phyloP scores from a whole-genome alignment of 2,888 invertebrate genomes.

The Netelia melanura region DNA sequence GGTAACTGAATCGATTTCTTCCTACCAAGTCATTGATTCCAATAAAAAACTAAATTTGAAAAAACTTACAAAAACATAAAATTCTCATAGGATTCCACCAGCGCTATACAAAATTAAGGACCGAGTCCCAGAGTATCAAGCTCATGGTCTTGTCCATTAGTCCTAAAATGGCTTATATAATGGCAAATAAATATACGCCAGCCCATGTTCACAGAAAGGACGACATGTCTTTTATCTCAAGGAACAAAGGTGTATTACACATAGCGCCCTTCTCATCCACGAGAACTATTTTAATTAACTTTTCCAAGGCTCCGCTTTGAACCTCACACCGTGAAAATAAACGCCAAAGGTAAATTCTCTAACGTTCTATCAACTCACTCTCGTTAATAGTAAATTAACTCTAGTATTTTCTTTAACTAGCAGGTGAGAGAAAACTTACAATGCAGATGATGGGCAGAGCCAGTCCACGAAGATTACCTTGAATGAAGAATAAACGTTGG shows the following conservation, averaged over 20 bases:
- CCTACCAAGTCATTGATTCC: background rate
- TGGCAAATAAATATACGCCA: too few species aligned
- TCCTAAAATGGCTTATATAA: too few species aligned
- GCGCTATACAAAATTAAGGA: too few species aligned
- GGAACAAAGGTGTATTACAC: background rate
- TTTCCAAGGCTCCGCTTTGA: slow-evolving; percentile 29
- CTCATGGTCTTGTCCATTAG: too few species aligned
- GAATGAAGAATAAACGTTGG: slow-evolving; percentile 43
- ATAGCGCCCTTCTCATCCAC: background rate
- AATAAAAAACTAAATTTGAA: too few species aligned
- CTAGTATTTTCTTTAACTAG: background rate
- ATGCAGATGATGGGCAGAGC: slow-evolving; percentile 62
- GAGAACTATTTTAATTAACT: slow-evolving; percentile 52
- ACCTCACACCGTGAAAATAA: slow-evolving; percentile 27
- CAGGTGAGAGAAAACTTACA: slow-evolving; percentile 56
- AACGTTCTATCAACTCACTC: background rate
- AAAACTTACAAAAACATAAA: too few species aligned
- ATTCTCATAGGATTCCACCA: too few species aligned
- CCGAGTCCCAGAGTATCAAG: too few species aligned
- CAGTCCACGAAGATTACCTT: slow-evolving; percentile 58
- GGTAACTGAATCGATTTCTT: background rate
- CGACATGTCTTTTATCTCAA: background rate
- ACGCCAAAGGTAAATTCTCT: too few species aligned
- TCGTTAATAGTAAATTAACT: background rate
- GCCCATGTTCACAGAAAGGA: background rate